phyloP scores from a whole-genome alignment of 2,888 invertebrate species.

The Ernsta delagoae region DNA sequence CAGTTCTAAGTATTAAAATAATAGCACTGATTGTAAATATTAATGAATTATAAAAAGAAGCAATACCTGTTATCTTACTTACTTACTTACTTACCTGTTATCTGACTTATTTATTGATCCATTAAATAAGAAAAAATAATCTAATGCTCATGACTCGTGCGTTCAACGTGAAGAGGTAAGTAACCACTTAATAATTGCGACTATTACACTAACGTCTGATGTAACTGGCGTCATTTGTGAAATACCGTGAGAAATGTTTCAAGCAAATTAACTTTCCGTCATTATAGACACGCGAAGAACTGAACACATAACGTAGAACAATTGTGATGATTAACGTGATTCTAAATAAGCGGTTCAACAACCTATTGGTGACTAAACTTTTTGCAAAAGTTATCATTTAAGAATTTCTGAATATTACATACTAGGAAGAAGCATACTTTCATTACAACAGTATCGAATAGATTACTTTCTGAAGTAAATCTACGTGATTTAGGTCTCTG shows the following conservation, averaged over 20 bases:
- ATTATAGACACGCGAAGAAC: constrained; percentile 73
- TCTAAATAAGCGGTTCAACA: constrained; percentile 14
- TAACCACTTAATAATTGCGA: constrained; percentile 32
- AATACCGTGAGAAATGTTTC: constrained; percentile 75
- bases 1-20: no score
- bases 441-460: no score
- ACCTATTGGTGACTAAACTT: constrained; percentile 8
- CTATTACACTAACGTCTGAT: constrained; percentile 51
- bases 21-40: no score
- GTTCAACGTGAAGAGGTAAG: constrained; percentile 8
- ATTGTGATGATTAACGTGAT: constrained; percentile 29
- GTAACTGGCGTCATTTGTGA: constrained; percentile 53
- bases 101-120: not conserved
- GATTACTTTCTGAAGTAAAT: no score
- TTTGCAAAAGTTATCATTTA: not conserved
- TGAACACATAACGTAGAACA: constrained; percentile 38
- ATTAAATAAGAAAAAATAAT: not conserved
- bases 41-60: no score
- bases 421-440: no score
- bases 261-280: constrained; percentile 71
- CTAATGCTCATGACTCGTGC: constrained; percentile 5
- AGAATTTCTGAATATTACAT: no score
- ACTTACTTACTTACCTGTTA: no score
- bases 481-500: no score
- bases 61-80: no score